Conservation (phyloP, 1,140 invertebrate species). For the Formica exsecta region DNA sequence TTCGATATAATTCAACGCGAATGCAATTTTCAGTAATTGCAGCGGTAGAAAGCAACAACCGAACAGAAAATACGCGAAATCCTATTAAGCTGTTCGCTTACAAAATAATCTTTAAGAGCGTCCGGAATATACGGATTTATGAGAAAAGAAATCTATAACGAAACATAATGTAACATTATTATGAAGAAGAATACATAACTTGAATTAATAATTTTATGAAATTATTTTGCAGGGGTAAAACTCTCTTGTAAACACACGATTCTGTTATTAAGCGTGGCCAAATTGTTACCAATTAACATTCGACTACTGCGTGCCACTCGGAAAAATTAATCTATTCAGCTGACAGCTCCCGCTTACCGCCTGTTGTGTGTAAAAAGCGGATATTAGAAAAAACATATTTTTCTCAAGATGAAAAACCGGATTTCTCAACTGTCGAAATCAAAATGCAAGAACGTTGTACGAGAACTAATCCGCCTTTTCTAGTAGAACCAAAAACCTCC, state of each 20-base stretch:
- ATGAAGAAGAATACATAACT: background rate
- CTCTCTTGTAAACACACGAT: background rate
- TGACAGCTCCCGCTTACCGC: slow-evolving; percentile 63
- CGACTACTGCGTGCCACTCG: slow-evolving; percentile 31
- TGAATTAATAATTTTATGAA: slow-evolving; percentile 18
- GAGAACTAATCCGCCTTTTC: slow-evolving; percentile 14
- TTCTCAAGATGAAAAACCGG: slow-evolving; percentile 46
- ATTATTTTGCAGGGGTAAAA: background rate
- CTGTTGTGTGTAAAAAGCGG: slow-evolving; percentile 56
- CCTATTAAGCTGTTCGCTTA: slow-evolving; percentile 62
- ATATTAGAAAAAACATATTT: slow-evolving; percentile 17
- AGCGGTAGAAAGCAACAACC: slow-evolving; percentile 69
- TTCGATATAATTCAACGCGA: slow-evolving; percentile 81
- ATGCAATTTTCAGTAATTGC: slow-evolving; percentile 84
- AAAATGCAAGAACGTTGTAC: slow-evolving; percentile 57
- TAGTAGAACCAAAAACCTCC: slow-evolving; percentile 47
- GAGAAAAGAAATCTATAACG: slow-evolving; percentile 29
- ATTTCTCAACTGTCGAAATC: slow-evolving; percentile 64
- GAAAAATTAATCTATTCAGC: slow-evolving; percentile 45
- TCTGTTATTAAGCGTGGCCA: background rate
- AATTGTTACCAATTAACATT: slow-evolving; percentile 66
- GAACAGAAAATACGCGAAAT: slow-evolving; percentile 60
- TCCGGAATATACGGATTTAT: slow-evolving; percentile 1
- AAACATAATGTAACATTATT: background rate
- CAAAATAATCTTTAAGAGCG: slow-evolving; percentile 73